Percentiles rank a stretch among this genome's conserved stretches.
These are phyloP conservation scores for Apostichopus leukothele DNA, from an alignment of 53 echinoderm and acorn worm genomes.

Conservation along the genomic window DNA sequence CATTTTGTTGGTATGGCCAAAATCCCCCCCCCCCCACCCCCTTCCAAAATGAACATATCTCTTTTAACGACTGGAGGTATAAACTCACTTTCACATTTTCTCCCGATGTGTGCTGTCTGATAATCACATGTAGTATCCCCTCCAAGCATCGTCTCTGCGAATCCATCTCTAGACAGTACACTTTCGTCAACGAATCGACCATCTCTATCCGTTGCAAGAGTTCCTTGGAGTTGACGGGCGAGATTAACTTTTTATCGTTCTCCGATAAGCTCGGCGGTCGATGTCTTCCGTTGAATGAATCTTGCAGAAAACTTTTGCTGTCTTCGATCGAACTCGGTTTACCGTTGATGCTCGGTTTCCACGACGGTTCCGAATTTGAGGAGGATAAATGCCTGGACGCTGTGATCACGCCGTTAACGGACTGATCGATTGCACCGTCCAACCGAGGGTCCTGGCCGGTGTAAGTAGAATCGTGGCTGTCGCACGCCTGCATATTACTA, in stretches of 20 bases:
- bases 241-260: slow-evolving; percentile 15
- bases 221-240: slow-evolving; percentile 37
- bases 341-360: background rate
- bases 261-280: background rate
- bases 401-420: background rate
- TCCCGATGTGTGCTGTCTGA: slow-evolving; percentile 59
- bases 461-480: background rate
- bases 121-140: slow-evolving; percentile 74
- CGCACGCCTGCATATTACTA: background rate
- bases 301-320: background rate
- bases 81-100: slow-evolving; percentile 25
- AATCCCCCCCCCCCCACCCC: no score
- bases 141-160: slow-evolving; percentile 73
- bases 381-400: slow-evolving; percentile 14
- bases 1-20: no score
- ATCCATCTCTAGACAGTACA: slow-evolving; percentile 73
- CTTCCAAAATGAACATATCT: no score
- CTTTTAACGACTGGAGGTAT: no score
- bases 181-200: slow-evolving; percentile 70
- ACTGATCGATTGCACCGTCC: background rate
- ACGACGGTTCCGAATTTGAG: slow-evolving; percentile 12
- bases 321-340: background rate
- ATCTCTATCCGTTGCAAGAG: slow-evolving; percentile 67
- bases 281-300: background rate
- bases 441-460: background rate